Base-by-base conservation (phyloP, 2,797 vertebrate genomes). In the Mormyrus proboscirostris region DNA sequence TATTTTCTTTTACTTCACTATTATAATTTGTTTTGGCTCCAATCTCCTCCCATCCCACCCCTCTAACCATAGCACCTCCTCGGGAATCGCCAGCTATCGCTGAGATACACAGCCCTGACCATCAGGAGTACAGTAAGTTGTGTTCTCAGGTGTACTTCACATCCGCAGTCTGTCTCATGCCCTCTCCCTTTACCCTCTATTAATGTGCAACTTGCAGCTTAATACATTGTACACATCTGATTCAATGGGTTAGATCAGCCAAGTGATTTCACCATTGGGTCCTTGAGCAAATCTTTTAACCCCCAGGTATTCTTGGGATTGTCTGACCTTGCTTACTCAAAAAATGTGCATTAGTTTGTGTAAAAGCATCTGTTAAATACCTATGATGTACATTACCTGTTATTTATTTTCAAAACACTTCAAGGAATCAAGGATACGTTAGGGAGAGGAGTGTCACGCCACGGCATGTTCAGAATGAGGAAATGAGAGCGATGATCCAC, bases 121-220 rank as follows among this genome's bases (percentile, higher is more conserved):
- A 93, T 88, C 92, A 90, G 19, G 88, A 91, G 10, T 90, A 90
- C 90, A 94, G 93, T 94, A 95, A 94, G 94, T 94, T 86, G 12
- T 88, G 47, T 90, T 49, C 90, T 88, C 2, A 88, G 76, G 19
- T 76, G 73, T 88, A 41, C n/a, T 44, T 12, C 38, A 87, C 49
- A 55, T 16, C 16, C 50, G 41, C 41, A 29, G 22, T 55, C 41
- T 50, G 47, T 29, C 22, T 62, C 79, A 22, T 7, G 29, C 22
- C 44, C 12, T 65, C 50, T 87, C 85, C 33, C 22, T 9, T 87
- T 44, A 33, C 14, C 25, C 53, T 38, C 85, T 57, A 8, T 57
- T 87, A 59, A 59, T 57, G 29, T 59, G 82, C 47, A 51, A 4
- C 10, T 38, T 41, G 29, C 53, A 57, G 50, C 22, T 57, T 87